A percentile compares a stretch with the other conserved stretches of the same genome.
Conservation (phyloP, 2,113 vertebrate species). For the Pan paniscus region DNA sequence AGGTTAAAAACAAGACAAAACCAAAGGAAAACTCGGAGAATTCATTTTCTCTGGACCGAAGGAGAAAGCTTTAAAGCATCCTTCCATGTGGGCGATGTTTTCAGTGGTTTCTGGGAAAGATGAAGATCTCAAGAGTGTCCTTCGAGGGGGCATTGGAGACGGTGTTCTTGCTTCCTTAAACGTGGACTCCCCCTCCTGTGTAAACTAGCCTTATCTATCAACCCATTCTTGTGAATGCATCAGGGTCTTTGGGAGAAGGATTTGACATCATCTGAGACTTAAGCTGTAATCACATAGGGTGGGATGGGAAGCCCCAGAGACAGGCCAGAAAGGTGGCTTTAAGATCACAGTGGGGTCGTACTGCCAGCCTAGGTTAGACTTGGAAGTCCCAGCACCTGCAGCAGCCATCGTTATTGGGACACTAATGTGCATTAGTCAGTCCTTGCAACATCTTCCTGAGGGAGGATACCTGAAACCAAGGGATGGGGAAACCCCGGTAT, state of each 20-base stretch:
- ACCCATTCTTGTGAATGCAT: neutral
- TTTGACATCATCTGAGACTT: neutral
- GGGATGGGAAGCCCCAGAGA: neutral
- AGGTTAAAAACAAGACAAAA: neutral
- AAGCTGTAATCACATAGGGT: too few relatives aligned
- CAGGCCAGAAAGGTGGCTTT: neutral
- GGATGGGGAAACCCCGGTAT: slow-evolving; percentile 48
- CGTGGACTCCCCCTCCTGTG: neutral
- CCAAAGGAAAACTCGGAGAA: neutral
- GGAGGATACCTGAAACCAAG: slow-evolving; percentile 73
- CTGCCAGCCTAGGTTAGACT: neutral
- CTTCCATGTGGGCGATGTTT: neutral
- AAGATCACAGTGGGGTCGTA: neutral
- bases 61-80: neutral
- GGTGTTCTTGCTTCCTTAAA: neutral
- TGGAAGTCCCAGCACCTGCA: slow-evolving; percentile 46
- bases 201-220: neutral
- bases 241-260: neutral
- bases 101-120: neutral
- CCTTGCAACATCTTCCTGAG: slow-evolving; percentile 64
- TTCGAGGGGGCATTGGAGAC: neutral
- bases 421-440: slow-evolving; percentile 50
- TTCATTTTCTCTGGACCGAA: neutral
- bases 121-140: neutral
- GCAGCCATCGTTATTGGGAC: neutral